Evolutionary conservation across 2,797 vertebrate species (phyloP).

Genomic region (Hoplostethus mediterraneus): DNA sequence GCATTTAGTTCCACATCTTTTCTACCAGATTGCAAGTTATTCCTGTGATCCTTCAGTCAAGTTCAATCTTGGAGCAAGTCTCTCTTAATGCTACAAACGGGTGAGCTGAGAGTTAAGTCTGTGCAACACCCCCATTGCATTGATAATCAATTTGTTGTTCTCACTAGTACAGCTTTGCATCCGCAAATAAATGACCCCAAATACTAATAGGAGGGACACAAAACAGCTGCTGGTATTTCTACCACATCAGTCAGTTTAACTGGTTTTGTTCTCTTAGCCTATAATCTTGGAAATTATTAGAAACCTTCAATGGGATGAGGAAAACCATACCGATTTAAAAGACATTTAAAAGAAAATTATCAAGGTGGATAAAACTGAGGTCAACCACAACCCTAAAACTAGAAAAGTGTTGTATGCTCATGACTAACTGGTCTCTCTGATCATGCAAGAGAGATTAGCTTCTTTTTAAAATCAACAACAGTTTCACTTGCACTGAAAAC

Average conservation of each 20-base stretch:
- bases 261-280: neutral
- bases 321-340: neutral
- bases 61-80: neutral
- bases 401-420: neutral
- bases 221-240: neutral
- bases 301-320: neutral
- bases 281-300: neutral
- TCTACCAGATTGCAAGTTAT: no score
- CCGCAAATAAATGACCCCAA: neutral
- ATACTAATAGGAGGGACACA: neutral
- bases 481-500: conserved; percentile 1
- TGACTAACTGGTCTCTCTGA: neutral
- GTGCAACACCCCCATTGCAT: no score
- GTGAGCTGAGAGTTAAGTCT: no score
- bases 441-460: neutral
- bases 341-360: neutral
- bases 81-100: neutral
- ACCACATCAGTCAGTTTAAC: neutral
- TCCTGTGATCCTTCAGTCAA: no score
- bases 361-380: neutral
- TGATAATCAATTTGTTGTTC: neutral
- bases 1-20: no score
- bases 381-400: neutral
- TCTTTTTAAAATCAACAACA: conserved; percentile 13
- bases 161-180: neutral